phyloP scores from a whole-genome alignment of 2,797 vertebrate genomes.

The Glossophaga mutica region DNA sequence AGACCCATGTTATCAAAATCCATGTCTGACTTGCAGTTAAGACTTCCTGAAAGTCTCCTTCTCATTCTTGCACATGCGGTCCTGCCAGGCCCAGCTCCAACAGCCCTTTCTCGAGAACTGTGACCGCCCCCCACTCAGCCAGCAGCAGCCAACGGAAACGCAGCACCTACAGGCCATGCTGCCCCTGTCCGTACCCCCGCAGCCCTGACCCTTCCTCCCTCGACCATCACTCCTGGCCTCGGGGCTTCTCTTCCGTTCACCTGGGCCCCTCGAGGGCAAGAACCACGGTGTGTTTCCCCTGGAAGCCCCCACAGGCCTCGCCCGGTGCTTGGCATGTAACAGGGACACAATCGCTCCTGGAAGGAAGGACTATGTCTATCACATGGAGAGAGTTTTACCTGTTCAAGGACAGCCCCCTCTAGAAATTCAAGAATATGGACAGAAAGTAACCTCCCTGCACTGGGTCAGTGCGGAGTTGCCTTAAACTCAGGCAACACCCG shows the following conservation, averaged over 20 bases:
- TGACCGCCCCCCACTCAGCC: not conserved
- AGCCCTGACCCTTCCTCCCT: not conserved
- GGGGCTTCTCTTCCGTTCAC: not conserved
- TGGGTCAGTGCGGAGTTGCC: not conserved
- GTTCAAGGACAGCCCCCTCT: not conserved
- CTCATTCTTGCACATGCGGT: not conserved
- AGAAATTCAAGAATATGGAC: not conserved
- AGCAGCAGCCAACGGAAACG: not conserved
- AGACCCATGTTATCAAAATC: not conserved
- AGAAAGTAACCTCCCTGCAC: not conserved
- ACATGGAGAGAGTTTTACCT: not conserved
- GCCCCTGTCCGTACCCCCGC: no score
- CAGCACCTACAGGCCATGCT: not conserved
- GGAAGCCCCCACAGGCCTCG: not conserved
- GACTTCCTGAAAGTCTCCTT: not conserved
- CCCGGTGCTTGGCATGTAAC: fast-evolving
- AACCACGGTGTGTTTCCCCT: not conserved
- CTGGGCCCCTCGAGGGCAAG: not conserved
- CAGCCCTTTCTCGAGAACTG: not conserved
- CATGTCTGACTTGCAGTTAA: not conserved
- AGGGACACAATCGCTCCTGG: not conserved
- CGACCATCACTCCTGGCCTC: not conserved
- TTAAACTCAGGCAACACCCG: not conserved
- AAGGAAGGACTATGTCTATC: not conserved
- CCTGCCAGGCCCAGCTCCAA: not conserved